phyloP scores from a whole-genome alignment of 1,140 invertebrate genomes.

The Apolygus lucorum region DNA sequence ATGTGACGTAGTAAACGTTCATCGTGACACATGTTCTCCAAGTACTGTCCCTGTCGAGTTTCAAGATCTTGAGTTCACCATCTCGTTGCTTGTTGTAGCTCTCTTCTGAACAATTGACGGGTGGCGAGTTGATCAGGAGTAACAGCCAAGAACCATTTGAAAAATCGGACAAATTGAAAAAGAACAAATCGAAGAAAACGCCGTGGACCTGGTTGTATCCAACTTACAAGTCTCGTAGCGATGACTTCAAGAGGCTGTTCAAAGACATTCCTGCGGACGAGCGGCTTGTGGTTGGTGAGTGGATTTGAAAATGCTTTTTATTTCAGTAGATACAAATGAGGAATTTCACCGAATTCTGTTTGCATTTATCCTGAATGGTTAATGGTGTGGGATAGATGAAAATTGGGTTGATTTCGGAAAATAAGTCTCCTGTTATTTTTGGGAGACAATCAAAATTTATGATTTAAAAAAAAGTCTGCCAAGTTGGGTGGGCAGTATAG shows the following conservation, averaged over 20 bases:
- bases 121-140: conserved; percentile 23
- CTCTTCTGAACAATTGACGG: neutral
- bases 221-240: conserved; percentile 84
- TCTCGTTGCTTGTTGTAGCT: conserved; percentile 15
- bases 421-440: no score
- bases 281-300: conserved; percentile 82
- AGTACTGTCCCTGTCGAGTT: neutral
- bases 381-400: no score
- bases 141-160: conserved; percentile 29
- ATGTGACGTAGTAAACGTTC: no score
- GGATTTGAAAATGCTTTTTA: neutral
- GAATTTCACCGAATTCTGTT: no score
- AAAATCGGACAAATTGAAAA: conserved; percentile 38
- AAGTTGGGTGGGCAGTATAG: no score
- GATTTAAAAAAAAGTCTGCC: no score
- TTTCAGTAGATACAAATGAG: no score
- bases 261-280: conserved; percentile 86
- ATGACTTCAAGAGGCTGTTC: conserved; percentile 87
- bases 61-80: neutral
- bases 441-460: no score
- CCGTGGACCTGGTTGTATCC: conserved; percentile 80
- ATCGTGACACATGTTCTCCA: no score
- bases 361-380: no score
- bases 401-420: no score
- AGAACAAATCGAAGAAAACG: conserved; percentile 59